These are phyloP conservation scores for Timema cristinae DNA, from an alignment of 2,888 invertebrate genomes.

Conservation along the genomic window DNA sequence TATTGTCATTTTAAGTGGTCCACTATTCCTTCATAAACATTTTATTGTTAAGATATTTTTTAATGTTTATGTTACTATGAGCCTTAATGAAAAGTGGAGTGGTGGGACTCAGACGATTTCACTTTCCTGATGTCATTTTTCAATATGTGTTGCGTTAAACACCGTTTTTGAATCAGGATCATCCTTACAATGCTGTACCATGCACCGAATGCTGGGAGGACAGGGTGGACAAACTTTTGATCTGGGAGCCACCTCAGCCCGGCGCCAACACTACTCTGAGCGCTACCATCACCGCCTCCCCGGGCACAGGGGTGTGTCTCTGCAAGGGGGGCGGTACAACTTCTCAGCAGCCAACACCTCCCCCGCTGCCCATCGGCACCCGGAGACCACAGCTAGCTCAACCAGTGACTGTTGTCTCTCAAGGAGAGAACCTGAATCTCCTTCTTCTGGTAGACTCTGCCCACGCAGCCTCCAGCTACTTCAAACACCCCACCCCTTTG, in stretches of 20 bases:
- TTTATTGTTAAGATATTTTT: too few relatives aligned
- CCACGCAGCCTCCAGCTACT: constrained; percentile 82
- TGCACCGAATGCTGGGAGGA: constrained; percentile 85
- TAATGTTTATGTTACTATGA: too few relatives aligned
- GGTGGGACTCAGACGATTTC: too few relatives aligned
- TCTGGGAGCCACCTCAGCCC: constrained; percentile 65
- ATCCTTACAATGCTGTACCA: constrained; percentile 72
- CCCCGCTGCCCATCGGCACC: constrained; percentile 38
- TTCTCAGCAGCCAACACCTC: constrained; percentile 44
- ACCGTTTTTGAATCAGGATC: constrained; percentile 50
- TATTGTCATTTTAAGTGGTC: too few relatives aligned
- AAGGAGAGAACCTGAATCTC: constrained; percentile 74
- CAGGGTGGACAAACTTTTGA: constrained; percentile 74
- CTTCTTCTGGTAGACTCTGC: constrained; percentile 79
- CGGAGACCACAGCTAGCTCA: constrained; percentile 30
- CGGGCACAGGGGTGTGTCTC: constrained; percentile 46
- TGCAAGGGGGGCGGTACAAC: constrained; percentile 73
- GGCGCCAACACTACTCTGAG: constrained; percentile 50
- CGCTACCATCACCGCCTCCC: constrained; percentile 34
- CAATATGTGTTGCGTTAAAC: too few relatives aligned
- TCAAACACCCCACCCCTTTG: constrained; percentile 77
- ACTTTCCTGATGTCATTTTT: too few relatives aligned
- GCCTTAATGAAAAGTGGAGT: too few relatives aligned
- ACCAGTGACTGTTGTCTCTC: constrained; percentile 59
- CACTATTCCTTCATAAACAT: too few relatives aligned